Evolutionary conservation across 2,888 invertebrate genomes (phyloP), one percentile per base, ranked within the genome.

Genomic region (Odiellus spinosus): DNA sequence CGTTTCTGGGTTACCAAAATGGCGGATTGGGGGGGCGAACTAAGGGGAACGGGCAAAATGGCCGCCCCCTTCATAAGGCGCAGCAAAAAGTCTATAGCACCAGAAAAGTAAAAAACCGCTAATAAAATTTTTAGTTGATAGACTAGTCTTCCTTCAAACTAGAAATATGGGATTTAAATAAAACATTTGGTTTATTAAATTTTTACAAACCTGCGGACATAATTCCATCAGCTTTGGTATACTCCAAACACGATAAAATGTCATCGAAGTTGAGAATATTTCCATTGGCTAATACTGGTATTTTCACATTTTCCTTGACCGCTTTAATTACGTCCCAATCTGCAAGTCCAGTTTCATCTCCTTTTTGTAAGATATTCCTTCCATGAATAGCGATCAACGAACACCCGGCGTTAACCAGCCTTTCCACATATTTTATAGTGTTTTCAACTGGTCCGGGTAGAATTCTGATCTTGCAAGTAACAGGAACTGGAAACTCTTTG

Each of bases 261-360:
- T 72, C 71, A 8, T 62, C 60, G 44, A 67, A 59, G 55, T 66
- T 66, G 56, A 70, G 68, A 49, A 72, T 70, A 57, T 72, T 72
- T 26, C 72, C 72, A 60, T 72, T 72, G 6, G 71, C 68, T 57
- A 70, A 64, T 15, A 72, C 69, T 5, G 72, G 72, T 39, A 72
- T 69, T 15, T 56, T 60, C 5, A 72, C 59, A 14, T 61, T 62
- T 15, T 69, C 60, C 63, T 66, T 69, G 36, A 72, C 63, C 21
- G 68, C 68, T 47, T 61, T 63, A 43, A 72, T 70, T 42, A 63
- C 57, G 5, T 59, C 54, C 72, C 72, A 72, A 56, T 65, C 63
- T 2, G 71, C 71, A 5, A 72, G 50, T 2, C 71, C 71, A n/a
- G 71, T 72, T 12, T 61, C 48, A 12, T 61, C 58, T 5, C 70